These are phyloP conservation scores for Dicrurus megarhynchus DNA, from an alignment of 2,113 vertebrate genomes.

Conservation along the genomic window DNA sequence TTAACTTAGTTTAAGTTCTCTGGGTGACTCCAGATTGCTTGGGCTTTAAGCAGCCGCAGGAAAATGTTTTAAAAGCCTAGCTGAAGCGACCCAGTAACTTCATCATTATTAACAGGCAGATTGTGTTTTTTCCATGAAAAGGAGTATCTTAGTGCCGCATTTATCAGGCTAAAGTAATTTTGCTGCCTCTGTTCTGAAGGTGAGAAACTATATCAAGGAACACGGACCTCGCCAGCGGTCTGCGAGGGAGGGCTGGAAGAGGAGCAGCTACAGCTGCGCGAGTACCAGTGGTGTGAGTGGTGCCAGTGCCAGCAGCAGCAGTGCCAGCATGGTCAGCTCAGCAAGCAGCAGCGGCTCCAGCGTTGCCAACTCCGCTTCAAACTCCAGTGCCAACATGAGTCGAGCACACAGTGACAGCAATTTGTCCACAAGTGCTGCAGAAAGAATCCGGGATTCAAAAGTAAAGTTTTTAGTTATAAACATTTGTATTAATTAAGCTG, in stretches of 20 bases:
- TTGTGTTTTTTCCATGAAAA: not conserved
- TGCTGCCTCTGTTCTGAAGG: slow-evolving; percentile 67
- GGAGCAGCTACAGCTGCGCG: slow-evolving; percentile 87
- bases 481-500: not conserved
- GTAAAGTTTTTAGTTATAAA: slow-evolving; percentile 71
- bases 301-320: slow-evolving; percentile 88
- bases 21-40: not conserved
- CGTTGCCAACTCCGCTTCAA: slow-evolving; percentile 82
- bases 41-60: not conserved
- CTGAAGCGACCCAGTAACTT: not conserved
- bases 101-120: not conserved
- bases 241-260: slow-evolving; percentile 89
- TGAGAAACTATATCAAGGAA: slow-evolving; percentile 94
- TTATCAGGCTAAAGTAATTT: not conserved
- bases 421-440: slow-evolving; percentile 89
- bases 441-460: slow-evolving; percentile 97
- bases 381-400: slow-evolving; percentile 93
- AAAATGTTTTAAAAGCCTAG: not conserved
- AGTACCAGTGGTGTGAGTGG: slow-evolving; percentile 89
- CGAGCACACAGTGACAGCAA: slow-evolving; percentile 96
- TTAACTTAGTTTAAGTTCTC: not conserved
- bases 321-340: slow-evolving; percentile 89
- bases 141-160: not conserved
- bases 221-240: slow-evolving; percentile 87
- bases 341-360: slow-evolving; percentile 89